phyloP scores from a whole-genome alignment of 2,888 invertebrate genomes.

The Netelia melanura region DNA sequence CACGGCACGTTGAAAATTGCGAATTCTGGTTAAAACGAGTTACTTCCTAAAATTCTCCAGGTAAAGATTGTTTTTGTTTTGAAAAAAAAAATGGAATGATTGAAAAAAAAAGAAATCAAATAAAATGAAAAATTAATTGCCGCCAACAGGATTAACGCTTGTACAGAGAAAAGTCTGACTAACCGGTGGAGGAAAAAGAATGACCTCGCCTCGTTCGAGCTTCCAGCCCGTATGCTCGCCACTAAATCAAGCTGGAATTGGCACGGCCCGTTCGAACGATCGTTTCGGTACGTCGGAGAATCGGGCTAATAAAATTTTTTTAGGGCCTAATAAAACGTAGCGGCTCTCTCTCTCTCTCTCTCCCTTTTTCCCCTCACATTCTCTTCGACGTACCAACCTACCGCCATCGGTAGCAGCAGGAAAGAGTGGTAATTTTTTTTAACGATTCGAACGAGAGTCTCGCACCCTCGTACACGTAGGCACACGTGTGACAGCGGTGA shows the following conservation, averaged over 20 bases:
- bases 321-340: constrained; percentile 49
- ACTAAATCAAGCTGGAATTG: constrained; percentile 64
- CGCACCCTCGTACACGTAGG: background rate
- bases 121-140: constrained; percentile 5
- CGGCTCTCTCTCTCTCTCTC: background rate
- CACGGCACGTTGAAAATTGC: background rate
- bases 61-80: background rate
- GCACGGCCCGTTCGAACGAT: constrained; percentile 59
- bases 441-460: background rate
- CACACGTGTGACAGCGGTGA: background rate
- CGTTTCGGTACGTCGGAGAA: constrained; percentile 35
- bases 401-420: background rate
- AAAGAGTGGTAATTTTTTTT: constrained; percentile 28
- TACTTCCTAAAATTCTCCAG: background rate
- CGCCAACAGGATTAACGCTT: constrained; percentile 5
- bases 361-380: background rate
- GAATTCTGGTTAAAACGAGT: background rate
- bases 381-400: background rate
- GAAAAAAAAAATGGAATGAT: background rate
- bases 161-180: constrained; percentile 15
- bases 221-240: constrained; percentile 29
- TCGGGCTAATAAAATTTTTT: constrained; percentile 60
- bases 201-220: constrained; percentile 17
- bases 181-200: constrained; percentile 24
- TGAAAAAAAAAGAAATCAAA: background rate